Evolutionary conservation across 2,113 vertebrate species (phyloP).

Genomic region (Ranitomeya imitator): DNA sequence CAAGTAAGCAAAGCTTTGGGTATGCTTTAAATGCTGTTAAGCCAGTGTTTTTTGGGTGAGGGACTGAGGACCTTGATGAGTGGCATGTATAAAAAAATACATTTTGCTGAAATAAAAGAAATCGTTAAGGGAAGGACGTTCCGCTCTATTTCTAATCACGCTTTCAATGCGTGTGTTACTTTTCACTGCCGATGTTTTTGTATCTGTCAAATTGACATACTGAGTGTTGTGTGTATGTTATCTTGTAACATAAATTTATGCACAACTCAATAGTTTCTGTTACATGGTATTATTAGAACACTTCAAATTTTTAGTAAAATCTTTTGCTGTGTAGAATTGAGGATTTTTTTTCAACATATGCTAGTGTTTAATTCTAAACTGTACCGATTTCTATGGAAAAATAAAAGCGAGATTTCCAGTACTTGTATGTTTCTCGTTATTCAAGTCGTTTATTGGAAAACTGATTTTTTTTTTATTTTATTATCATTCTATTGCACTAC

Average conservation of each 20-base stretch:
- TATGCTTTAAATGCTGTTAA: neutral
- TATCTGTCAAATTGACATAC: slow-evolving; percentile 32
- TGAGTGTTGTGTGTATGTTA: slow-evolving; percentile 22
- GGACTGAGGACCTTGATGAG: slow-evolving; percentile 50
- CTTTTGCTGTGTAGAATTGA: slow-evolving; percentile 45
- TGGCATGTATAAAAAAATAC: slow-evolving; percentile 5
- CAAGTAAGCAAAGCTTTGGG: neutral
- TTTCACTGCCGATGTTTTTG: slow-evolving; percentile 34
- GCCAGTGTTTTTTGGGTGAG: slow-evolving; percentile 34
- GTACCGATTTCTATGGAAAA: slow-evolving; percentile 36
- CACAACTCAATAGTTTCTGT: slow-evolving; percentile 40
- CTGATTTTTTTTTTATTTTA: neutral
- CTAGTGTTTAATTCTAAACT: slow-evolving; percentile 34
- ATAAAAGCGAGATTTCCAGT: slow-evolving; percentile 36
- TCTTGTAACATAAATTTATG: slow-evolving; percentile 12
- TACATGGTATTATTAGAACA: slow-evolving; percentile 46
- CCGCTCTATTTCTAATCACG: slow-evolving; percentile 36
- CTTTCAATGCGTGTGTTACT: slow-evolving; percentile 30
- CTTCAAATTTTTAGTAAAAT: slow-evolving; percentile 17
- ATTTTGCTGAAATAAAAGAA: neutral
- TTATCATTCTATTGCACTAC: neutral
- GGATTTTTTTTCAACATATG: slow-evolving; percentile 17
- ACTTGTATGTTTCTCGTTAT: slow-evolving; percentile 19
- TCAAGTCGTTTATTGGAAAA: neutral
- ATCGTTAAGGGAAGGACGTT: neutral